phyloP scores from a whole-genome alignment of 1,140 invertebrate genomes.

The Thaumatotibia leucotreta region DNA sequence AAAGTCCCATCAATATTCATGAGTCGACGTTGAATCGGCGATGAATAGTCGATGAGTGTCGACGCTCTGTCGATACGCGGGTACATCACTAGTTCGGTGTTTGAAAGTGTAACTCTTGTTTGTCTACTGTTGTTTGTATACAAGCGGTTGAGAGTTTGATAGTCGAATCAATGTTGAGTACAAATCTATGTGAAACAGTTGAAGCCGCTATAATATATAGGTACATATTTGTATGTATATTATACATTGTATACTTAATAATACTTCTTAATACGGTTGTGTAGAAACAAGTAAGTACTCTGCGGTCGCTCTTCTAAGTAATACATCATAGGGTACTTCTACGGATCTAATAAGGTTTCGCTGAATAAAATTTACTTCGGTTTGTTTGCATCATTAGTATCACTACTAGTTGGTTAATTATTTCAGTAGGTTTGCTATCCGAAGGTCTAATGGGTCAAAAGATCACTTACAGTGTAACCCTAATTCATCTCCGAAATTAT shows the following conservation, averaged over 20 bases:
- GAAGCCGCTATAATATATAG: too few relatives aligned
- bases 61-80: slow-evolving; percentile 33
- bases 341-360: too few relatives aligned
- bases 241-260: too few relatives aligned
- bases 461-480: neutral
- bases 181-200: neutral
- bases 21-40: slow-evolving; percentile 31
- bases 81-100: slow-evolving; percentile 21
- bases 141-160: neutral
- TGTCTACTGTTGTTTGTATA: neutral
- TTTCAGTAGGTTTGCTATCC: too few relatives aligned
- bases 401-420: too few relatives aligned
- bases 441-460: neutral
- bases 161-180: neutral
- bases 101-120: neutral
- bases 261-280: too few relatives aligned
- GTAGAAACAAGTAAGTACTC: too few relatives aligned
- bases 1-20: slow-evolving; percentile 64
- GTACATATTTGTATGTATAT: too few relatives aligned
- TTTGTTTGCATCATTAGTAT: too few relatives aligned
- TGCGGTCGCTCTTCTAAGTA: too few relatives aligned
- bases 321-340: too few relatives aligned
- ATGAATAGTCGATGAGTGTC: slow-evolving; percentile 54
- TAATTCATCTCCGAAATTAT: neutral
- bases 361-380: too few relatives aligned